phyloP scores from a whole-genome alignment of 2,888 invertebrate species.

The Volucella zonaria region DNA sequence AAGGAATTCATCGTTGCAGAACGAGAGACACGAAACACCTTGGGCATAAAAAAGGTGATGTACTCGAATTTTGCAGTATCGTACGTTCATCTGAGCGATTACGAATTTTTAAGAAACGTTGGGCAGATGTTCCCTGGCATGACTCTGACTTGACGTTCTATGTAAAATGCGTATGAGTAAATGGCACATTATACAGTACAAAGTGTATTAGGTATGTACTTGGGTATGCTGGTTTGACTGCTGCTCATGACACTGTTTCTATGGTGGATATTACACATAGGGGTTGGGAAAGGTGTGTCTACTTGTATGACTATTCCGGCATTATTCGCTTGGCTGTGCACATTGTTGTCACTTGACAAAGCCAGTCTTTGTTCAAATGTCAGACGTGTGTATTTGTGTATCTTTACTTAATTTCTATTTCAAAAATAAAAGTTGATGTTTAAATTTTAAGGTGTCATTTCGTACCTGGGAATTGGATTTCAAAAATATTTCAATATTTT shows the following conservation, averaged over 20 bases:
- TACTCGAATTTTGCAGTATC: too few species aligned
- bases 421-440: conserved; percentile 27
- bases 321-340: conserved; percentile 51
- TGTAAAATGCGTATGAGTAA: conserved; percentile 56
- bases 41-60: too few species aligned
- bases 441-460: too few species aligned
- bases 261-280: conserved; percentile 26
- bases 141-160: conserved; percentile 61
- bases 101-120: not conserved
- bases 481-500: too few species aligned
- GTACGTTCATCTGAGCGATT: too few species aligned
- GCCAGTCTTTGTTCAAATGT: conserved; percentile 40
- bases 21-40: not conserved
- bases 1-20: not conserved
- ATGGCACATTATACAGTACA: conserved; percentile 51
- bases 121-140: conserved; percentile 63
- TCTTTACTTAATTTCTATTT: not conserved
- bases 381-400: conserved; percentile 32
- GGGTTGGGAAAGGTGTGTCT: conserved; percentile 71
- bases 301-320: conserved; percentile 46
- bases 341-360: conserved; percentile 60
- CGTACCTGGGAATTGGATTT: too few species aligned
- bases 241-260: conserved; percentile 12
- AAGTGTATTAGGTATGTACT: conserved; percentile 15
- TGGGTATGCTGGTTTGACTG: conserved; percentile 56